Conservation (phyloP, 2,113 vertebrate genomes). For the Prunella himalayana region DNA sequence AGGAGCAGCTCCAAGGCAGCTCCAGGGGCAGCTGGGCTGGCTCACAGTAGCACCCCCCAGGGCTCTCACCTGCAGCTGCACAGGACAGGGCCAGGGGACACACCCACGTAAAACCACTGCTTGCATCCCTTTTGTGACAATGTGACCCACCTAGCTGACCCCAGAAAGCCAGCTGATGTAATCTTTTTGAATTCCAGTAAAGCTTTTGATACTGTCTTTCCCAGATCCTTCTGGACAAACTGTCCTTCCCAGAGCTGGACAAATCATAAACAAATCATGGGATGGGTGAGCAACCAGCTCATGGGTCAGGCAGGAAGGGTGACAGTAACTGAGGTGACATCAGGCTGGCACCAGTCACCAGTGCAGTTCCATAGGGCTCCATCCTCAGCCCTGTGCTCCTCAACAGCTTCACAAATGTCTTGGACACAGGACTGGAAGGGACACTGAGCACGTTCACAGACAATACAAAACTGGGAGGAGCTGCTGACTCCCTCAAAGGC, state of each 20-base stretch:
- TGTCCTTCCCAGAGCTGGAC: background rate
- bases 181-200: background rate
- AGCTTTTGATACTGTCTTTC: background rate
- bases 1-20: constrained; percentile 3
- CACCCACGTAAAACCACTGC: accelerated
- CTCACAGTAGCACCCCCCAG: constrained; percentile 40
- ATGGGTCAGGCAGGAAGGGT: background rate
- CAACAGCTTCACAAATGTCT: background rate
- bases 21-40: background rate
- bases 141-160: background rate
- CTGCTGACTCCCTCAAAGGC: background rate
- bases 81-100: background rate
- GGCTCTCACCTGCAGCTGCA: background rate
- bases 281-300: background rate
- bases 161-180: background rate
- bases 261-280: background rate
- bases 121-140: background rate
- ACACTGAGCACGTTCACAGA: background rate
- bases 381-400: background rate
- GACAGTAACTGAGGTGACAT: background rate
- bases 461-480: background rate
- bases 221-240: background rate
- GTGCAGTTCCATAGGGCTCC: background rate
- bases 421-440: background rate
- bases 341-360: background rate